Percentiles rank a stretch among this genome's conserved stretches.
Conservation (phyloP, 2,888 invertebrate genomes). For the Eristalinus sepulchralis region DNA sequence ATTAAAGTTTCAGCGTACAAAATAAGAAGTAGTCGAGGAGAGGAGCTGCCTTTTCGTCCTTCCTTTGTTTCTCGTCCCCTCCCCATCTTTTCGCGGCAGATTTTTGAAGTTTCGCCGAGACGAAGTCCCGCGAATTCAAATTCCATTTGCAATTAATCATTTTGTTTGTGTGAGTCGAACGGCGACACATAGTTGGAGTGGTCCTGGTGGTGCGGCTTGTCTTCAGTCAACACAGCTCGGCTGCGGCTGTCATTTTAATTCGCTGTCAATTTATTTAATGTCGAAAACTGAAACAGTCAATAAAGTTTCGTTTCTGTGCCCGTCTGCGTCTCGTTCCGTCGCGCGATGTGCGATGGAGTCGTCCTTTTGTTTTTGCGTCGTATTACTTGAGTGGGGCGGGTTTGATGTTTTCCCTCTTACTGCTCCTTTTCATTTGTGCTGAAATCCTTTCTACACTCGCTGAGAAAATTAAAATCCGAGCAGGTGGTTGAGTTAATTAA, state of each 20-base stretch:
- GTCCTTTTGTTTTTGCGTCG: neutral
- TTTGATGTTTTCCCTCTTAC: neutral
- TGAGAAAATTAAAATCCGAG: constrained; percentile 26
- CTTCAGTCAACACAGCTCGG: constrained; percentile 25
- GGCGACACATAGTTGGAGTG: neutral
- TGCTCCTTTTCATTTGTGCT: neutral
- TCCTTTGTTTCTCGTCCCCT: constrained; percentile 2
- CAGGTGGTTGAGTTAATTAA: constrained; percentile 63
- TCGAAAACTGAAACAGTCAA: constrained; percentile 49
- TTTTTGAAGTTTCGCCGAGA: constrained; percentile 25
- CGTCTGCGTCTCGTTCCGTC: too few relatives aligned
- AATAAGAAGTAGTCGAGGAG: neutral
- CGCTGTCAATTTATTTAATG: constrained; percentile 65
- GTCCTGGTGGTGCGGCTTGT: neutral
- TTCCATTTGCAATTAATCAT: constrained; percentile 58
- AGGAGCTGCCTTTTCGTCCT: too few relatives aligned
- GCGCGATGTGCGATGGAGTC: neutral
- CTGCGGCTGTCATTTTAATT: constrained; percentile 54
- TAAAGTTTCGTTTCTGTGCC: constrained; percentile 7
- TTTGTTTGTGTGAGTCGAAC: constrained; percentile 6
- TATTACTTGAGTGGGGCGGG: neutral
- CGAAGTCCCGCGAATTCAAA: constrained; percentile 51
- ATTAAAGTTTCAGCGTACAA: constrained; percentile 59
- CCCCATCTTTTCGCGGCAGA: neutral
- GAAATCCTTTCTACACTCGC: constrained; percentile 7